A percentile compares a stretch with the other conserved stretches of the same genome.
Conservation (phyloP, 1,140 invertebrate genomes). For the Eumaeus atala region DNA sequence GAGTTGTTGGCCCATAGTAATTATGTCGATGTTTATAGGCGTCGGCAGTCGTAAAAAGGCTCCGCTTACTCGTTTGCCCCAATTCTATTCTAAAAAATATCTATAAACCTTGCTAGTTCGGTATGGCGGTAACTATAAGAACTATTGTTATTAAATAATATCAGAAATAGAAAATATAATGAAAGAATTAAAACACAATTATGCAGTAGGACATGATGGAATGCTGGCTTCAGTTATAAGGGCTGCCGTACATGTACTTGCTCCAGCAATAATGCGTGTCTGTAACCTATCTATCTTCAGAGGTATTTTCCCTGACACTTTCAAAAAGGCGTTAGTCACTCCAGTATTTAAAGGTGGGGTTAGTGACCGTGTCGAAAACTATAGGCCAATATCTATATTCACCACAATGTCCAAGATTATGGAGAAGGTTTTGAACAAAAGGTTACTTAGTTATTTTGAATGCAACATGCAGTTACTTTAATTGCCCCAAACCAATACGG, state of each 20-base stretch:
- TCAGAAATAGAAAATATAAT: not conserved
- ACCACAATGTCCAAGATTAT: constrained; percentile 10
- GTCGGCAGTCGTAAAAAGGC: too few species aligned
- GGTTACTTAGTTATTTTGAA: constrained; percentile 5
- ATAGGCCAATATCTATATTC: constrained; percentile 9
- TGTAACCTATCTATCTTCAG: not conserved
- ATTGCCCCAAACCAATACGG: constrained; percentile 11
- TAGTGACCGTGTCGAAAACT: constrained; percentile 11
- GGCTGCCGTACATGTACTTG: not conserved
- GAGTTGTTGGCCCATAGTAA: too few species aligned
- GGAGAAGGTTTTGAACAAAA: constrained; percentile 10
- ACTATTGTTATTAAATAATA: too few species aligned
- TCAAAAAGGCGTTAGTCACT: constrained; percentile 10
- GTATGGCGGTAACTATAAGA: too few species aligned
- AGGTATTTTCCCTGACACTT: constrained; percentile 12
- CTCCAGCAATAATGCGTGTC: constrained; percentile 3
- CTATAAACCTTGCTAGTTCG: too few species aligned
- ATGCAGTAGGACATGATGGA: not conserved
- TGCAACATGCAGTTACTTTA: constrained; percentile 11
- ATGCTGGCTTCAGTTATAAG: constrained; percentile 2
- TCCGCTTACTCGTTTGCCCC: too few species aligned
- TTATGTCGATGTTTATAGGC: too few species aligned
- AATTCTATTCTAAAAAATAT: too few species aligned
- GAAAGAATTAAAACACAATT: not conserved
- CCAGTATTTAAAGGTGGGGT: constrained; percentile 10